Base-by-base conservation (phyloP, 2,888 invertebrate species). In the Cyrtodaria siliqua region DNA sequence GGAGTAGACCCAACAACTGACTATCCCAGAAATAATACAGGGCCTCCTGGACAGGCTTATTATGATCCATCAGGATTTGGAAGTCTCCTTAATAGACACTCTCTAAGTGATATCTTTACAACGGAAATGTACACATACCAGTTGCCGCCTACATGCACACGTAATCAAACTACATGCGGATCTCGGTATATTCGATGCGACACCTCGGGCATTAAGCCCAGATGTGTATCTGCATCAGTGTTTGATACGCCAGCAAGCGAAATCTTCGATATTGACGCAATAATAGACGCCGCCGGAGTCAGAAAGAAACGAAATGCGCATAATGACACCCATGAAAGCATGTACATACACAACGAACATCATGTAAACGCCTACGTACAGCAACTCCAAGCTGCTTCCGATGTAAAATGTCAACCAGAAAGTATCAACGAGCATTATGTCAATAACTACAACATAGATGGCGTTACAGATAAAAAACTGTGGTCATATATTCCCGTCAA, bases 81-180 rank as follows among this genome's bases (percentile, higher is more conserved):
- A 4, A 83, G 81, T 56, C 47, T 90, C 8, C 83, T 81, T 0
- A 85, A 86, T 57, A 76, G 73, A 6, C 83, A 88, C 33, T 85
- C 86, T 2, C 74, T 88, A 26, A 83, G 81, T 33, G 83, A 87
- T 67, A 75, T 79, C 8, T 80, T 86, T 27, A 82, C 85, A 2
- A 74, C 82, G 14, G 84, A 86, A 24, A 75, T 87, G 49, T 87
- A 84, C 70, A 82, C 83, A 1, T 89, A 89, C 56, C 84, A 87
- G 26, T 78, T 86, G 2, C 79, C 87, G 6, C 89, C 90, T 2
- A 79, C 82, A 0, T 90, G 90, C 67, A 75, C 84, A 6, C 56
- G 50, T 4, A 24, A 57, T 3, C 71, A 69, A 23, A 84, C 85
- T 4, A 74, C 77, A 20, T 90, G 90, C 67, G 87, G 85, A 0